These are phyloP conservation scores for Catostylus mosaicus DNA, from an alignment of 30 jellyfish, hydroid and myxozoan species.

Conservation along the genomic window DNA sequence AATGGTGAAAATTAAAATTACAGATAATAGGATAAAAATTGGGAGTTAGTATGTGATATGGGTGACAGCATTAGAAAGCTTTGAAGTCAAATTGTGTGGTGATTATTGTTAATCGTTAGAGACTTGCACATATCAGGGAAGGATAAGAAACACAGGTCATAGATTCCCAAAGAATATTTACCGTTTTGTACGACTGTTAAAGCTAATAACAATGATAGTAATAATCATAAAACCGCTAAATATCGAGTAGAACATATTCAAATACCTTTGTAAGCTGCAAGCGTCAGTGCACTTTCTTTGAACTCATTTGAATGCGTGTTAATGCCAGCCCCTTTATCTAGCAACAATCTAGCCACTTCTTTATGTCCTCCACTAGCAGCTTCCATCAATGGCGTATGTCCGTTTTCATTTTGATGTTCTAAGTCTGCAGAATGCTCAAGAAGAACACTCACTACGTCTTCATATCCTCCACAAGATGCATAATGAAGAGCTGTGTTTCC, in stretches of 20 bases:
- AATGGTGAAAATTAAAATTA: too few relatives aligned
- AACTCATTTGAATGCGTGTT: conserved; percentile 98
- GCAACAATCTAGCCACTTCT: conserved; percentile 86
- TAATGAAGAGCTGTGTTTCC: conserved; percentile 95
- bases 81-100: too few relatives aligned
- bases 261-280: conserved; percentile 97
- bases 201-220: too few relatives aligned
- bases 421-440: conserved; percentile 89
- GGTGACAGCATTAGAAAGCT: too few relatives aligned
- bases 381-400: conserved; percentile 98
- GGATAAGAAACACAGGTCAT: neutral
- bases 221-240: neutral
- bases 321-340: conserved; percentile 97
- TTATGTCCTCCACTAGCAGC: conserved; percentile 99
- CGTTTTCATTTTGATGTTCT: conserved; percentile 97
- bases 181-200: too few relatives aligned
- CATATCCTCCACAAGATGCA: conserved; percentile 98
- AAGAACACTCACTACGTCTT: conserved; percentile 86
- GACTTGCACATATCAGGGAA: neutral
- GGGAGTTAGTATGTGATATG: too few relatives aligned
- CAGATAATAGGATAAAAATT: too few relatives aligned
- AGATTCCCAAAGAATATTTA: too few relatives aligned
- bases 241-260: too few relatives aligned
- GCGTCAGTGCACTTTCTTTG: conserved; percentile 94
- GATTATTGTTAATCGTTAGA: too few relatives aligned